Evolutionary conservation across 2,888 invertebrate genomes (phyloP).

Genomic region (Trissoscelio sp.): DNA sequence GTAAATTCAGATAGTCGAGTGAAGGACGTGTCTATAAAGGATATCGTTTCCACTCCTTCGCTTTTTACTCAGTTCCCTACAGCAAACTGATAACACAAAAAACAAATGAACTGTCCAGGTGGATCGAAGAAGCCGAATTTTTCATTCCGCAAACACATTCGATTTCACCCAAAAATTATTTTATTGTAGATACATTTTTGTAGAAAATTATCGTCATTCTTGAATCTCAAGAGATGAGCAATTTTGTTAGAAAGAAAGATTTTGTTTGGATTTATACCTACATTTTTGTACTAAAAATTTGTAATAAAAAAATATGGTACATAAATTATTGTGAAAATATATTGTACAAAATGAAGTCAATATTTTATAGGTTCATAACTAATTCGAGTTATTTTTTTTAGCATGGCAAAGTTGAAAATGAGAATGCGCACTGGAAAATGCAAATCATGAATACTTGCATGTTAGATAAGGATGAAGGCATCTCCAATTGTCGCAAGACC

Average conservation of each 20-base stretch:
- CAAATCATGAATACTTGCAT: conserved; percentile 72
- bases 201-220: not conserved
- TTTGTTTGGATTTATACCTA: no score
- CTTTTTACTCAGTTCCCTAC: conserved; percentile 22
- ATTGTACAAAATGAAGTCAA: no score
- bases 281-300: no score
- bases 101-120: conserved; percentile 11
- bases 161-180: not conserved
- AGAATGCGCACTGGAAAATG: conserved; percentile 44
- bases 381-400: no score
- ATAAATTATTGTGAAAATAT: no score
- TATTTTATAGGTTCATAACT: no score
- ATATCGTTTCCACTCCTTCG: conserved; percentile 42
- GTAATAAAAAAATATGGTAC: no score
- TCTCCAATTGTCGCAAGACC: conserved; percentile 62
- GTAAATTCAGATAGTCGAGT: conserved; percentile 55
- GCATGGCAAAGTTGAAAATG: conserved; percentile 36
- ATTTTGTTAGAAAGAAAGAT: no score
- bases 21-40: conserved; percentile 47
- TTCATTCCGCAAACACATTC: conserved; percentile 3
- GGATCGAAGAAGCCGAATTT: conserved; percentile 7
- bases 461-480: conserved; percentile 58
- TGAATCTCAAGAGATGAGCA: no score
- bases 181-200: not conserved
- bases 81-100: conserved; percentile 22